Conservation (phyloP, 2,888 invertebrate species). For the Sceliomorpha sp. region DNA sequence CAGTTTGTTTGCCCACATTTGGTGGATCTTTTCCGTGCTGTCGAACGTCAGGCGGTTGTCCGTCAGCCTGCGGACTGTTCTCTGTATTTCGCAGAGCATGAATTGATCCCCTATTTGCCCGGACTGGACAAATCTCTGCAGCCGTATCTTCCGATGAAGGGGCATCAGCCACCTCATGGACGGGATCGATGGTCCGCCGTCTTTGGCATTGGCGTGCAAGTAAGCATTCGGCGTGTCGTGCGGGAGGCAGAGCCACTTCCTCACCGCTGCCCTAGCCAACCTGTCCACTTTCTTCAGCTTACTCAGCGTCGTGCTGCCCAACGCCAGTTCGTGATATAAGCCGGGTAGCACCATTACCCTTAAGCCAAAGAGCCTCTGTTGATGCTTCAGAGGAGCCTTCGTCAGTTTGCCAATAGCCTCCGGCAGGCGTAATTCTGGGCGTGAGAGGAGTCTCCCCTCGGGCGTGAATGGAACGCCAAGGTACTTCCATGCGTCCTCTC, state of each 20-base stretch:
- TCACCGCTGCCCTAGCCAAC: constrained; percentile 60
- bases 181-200: constrained; percentile 60
- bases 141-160: background rate
- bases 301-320: constrained; percentile 60
- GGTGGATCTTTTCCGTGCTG: no score
- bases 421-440: background rate
- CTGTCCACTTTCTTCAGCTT: constrained; percentile 56
- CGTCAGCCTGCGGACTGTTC: no score
- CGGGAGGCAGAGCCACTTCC: constrained; percentile 68
- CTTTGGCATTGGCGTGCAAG: constrained; percentile 63
- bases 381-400: constrained; percentile 43
- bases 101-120: no score
- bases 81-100: no score
- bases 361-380: constrained; percentile 47
- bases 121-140: constrained; percentile 3
- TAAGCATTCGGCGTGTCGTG: constrained; percentile 66
- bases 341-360: constrained; percentile 58
- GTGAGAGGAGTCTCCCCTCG: constrained; percentile 24
- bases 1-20: no score
- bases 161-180: constrained; percentile 16
- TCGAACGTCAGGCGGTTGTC: no score
- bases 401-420: background rate
- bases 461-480: constrained; percentile 18
- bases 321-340: constrained; percentile 70
- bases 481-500: constrained; percentile 23